Base-by-base conservation (phyloP, 2,113 vertebrate species). In the Turnix velox region DNA sequence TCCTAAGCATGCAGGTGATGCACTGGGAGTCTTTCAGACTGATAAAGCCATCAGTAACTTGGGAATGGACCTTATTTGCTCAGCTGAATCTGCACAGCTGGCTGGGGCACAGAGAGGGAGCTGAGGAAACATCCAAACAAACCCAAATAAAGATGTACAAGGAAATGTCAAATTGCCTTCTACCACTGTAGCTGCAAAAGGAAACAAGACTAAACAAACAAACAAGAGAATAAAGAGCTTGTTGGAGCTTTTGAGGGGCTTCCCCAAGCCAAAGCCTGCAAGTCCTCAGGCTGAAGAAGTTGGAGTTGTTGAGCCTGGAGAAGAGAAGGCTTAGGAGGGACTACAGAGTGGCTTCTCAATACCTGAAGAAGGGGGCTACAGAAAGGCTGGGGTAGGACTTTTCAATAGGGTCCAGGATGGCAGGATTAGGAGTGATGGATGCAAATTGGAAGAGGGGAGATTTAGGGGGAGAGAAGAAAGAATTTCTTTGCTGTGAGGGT, bases 21-120 rank as follows among this genome's bases (percentile, higher is more conserved):
- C 95, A 97, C 94, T 88, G 83, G 97, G 95, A 97, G 97, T 96
- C 94, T 97, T 93, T 97, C 95, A 84, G 95, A 94, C 95, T 97
- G 97, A 98, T 98, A 98, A 98, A 98, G 98, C 96, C 97, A 98
- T 98, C 97, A 98, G 96, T 98, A 98, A 97, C 96, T 96, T 97
- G 92, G 96, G 97, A 85, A 92, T 16, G 95, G 96, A 96, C 96
- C 84, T 96, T 97, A 92, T 95, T 96, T 90, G 37, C 90, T 94
- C 94, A 49, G 69, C 92, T 82, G 92, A 93, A 86, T 90, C 92
- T 94, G 96, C 68, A 88, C 61, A 93, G 63, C 4, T 30, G 59
- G 35, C 42, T 92, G 71, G n/a, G 54, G 55, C 88, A 66, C 77
- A 14, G 12, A 33, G 83, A 84, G 18, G n/a, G 58, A 93, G 81